Evolutionary conservation across 2,113 vertebrate genomes (phyloP).

Genomic region (Uria aalge): DNA sequence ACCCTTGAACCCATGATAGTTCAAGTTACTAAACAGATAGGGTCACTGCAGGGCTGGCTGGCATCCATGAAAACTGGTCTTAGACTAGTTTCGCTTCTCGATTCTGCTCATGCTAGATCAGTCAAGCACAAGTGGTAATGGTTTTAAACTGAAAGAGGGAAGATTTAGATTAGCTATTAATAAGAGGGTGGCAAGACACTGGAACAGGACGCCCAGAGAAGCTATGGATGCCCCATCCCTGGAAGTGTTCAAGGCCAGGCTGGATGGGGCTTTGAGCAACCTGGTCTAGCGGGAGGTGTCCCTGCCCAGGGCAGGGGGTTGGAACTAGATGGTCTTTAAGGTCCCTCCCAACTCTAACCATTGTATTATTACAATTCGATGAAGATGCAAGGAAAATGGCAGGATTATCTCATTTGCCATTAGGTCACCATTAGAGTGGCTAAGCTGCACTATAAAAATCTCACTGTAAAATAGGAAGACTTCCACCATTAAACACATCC

Average conservation of each 20-base stretch:
- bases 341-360: not conserved
- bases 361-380: not conserved
- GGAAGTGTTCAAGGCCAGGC: not conserved
- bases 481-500: not conserved
- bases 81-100: not conserved
- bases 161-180: not conserved
- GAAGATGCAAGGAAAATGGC: not conserved
- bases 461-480: not conserved
- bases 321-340: too few relatives aligned
- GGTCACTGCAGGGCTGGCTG: fast-evolving
- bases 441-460: not conserved
- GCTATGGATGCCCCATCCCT: not conserved
- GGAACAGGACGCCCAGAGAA: not conserved
- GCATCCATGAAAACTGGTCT: not conserved
- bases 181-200: not conserved
- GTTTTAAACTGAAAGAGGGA: not conserved
- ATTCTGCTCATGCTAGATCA: not conserved
- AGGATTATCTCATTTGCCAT: fast-evolving
- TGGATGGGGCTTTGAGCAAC: not conserved
- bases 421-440: not conserved
- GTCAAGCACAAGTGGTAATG: not conserved
- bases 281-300: not conserved
- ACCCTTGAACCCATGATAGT: fast-evolving
- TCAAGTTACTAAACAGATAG: not conserved
- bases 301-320: not conserved